phyloP scores from a whole-genome alignment of 2,888 invertebrate species.

The Balanococcus diminutus region DNA sequence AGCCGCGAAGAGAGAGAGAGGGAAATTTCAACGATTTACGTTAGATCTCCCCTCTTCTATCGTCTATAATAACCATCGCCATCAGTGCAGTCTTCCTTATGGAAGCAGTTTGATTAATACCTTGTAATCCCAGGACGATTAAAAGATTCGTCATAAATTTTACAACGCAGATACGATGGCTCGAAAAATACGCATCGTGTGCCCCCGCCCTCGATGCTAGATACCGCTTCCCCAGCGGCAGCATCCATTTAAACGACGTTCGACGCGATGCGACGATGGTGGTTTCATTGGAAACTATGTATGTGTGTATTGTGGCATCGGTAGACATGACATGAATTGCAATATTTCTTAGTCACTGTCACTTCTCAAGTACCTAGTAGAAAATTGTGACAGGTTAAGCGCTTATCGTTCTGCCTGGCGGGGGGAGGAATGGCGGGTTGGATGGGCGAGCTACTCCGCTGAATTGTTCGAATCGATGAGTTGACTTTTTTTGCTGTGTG shows the following conservation, averaged over 20 bases:
- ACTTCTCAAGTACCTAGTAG: conserved; percentile 21
- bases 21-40: neutral
- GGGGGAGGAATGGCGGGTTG: neutral
- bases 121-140: conserved; percentile 22
- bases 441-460: neutral
- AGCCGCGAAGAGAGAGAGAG: neutral
- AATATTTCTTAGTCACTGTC: conserved; percentile 40
- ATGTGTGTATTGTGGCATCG: neutral
- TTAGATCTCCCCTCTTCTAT: neutral
- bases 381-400: conserved; percentile 38
- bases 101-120: neutral
- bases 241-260: neutral
- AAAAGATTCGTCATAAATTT: conserved; percentile 38
- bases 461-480: conserved; percentile 26
- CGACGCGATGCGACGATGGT: neutral
- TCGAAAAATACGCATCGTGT: neutral
- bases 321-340: conserved; percentile 26
- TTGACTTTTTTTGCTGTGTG: neutral
- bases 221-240: neutral
- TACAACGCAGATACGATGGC: neutral
- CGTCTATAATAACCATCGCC: too few relatives aligned
- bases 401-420: conserved; percentile 2
- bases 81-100: neutral
- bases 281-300: neutral
- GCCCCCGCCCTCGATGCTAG: neutral